Evolutionary conservation across 2,113 vertebrate species (phyloP).

Genomic region (Tiliqua scincoides): DNA sequence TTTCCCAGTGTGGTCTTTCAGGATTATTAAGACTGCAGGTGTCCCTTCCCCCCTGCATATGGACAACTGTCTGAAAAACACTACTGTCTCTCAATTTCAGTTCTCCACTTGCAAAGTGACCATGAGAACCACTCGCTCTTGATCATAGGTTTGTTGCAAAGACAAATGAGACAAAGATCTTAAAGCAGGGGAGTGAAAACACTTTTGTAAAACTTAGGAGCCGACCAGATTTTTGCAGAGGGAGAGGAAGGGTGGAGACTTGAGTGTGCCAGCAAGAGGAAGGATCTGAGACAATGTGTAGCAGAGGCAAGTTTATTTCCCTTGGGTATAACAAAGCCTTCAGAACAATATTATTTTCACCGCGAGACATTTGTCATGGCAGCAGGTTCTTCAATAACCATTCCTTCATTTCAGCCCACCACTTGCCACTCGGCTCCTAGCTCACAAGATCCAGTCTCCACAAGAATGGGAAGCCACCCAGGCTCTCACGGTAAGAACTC

Average conservation of each 20-base stretch:
- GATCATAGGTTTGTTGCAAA: background rate
- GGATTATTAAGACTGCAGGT: background rate
- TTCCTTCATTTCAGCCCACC: conserved; percentile 81
- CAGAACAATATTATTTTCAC: background rate
- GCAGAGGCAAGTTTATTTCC: no score
- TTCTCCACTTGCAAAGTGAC: background rate
- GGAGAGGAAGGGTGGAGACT: background rate
- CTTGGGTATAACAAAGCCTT: background rate
- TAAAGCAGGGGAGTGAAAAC: background rate
- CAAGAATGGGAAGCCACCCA: conserved; percentile 98
- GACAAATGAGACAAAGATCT: background rate
- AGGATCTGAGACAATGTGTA: background rate
- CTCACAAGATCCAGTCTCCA: conserved; percentile 98
- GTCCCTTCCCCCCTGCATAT: no score
- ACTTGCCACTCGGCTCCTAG: conserved; percentile 92
- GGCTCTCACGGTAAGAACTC: conserved; percentile 87
- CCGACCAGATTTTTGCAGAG: background rate
- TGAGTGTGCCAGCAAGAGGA: background rate
- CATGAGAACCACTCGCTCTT: background rate
- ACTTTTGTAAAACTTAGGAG: background rate
- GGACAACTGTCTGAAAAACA: no score
- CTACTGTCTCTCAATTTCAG: background rate
- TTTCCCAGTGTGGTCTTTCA: background rate
- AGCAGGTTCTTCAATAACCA: background rate
- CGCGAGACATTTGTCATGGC: background rate